Conservation (phyloP, 2,888 invertebrate genomes). For the Dioctria rufipes region DNA sequence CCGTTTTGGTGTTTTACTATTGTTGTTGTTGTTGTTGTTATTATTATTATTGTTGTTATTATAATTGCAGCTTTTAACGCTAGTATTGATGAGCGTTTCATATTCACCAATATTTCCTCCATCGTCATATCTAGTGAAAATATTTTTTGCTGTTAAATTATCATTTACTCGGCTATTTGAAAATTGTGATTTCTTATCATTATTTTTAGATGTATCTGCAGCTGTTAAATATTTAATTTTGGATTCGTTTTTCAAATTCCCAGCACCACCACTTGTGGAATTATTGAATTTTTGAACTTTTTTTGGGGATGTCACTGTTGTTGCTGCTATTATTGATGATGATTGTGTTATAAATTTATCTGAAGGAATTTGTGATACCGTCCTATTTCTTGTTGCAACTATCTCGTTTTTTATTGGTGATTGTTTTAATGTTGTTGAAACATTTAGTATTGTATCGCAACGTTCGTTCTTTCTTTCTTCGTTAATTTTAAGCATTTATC, state of each 20-base stretch:
- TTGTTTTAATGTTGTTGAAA: slow-evolving; percentile 12
- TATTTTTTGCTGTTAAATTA: background rate
- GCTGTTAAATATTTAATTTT: background rate
- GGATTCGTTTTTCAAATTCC: background rate
- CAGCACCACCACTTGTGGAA: background rate
- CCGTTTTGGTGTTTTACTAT: slow-evolving; percentile 26
- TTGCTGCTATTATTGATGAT: background rate
- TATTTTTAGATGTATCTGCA: background rate
- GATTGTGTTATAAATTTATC: background rate
- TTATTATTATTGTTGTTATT: background rate
- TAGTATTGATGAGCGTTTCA: slow-evolving; percentile 41
- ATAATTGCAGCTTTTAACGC: slow-evolving; percentile 15
- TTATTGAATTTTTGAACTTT: background rate
- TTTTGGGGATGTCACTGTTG: background rate
- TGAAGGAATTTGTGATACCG: background rate
- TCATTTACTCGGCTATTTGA: slow-evolving; percentile 6
- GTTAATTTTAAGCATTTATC: slow-evolving; percentile 39
- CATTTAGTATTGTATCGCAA: background rate
- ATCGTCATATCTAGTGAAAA: background rate
- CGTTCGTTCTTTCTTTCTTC: slow-evolving; percentile 7
- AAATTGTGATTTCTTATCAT: background rate
- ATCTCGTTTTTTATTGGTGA: background rate
- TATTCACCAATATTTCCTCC: slow-evolving; percentile 21
- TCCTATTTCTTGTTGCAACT: background rate
- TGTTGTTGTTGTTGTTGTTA: background rate